These are phyloP conservation scores for Cranoglanis bouderius DNA, from an alignment of 2,113 vertebrate species.

Conservation along the genomic window DNA sequence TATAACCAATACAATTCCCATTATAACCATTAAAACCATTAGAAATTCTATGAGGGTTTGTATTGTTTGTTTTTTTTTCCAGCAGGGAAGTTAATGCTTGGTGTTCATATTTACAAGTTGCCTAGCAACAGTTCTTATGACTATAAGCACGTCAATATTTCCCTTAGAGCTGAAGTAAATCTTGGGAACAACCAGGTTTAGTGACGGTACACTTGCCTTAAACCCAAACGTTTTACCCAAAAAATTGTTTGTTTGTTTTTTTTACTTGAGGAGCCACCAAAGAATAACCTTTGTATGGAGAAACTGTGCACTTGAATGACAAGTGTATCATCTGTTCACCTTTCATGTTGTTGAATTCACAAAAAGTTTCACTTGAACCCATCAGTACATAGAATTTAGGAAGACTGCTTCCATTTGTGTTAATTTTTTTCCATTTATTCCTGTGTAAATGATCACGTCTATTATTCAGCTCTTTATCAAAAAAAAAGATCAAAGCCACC, in stretches of 20 bases:
- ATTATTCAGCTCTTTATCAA: constrained; percentile 23
- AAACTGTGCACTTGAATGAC: not conserved
- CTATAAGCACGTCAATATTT: not conserved
- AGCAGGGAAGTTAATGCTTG: not conserved
- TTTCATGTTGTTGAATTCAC: not conserved
- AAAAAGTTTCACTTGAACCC: not conserved
- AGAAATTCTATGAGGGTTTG: no score
- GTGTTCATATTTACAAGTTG: not conserved
- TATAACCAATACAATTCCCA: no score
- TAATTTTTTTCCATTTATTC: constrained; percentile 16
- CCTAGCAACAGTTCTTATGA: not conserved
- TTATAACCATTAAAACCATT: no score
- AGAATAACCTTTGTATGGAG: not conserved
- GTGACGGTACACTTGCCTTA: not conserved
- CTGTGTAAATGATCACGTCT: constrained; percentile 21
- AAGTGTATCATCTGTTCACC: not conserved
- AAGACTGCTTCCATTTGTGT: not conserved
- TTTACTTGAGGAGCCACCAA: not conserved
- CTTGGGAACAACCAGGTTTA: not conserved
- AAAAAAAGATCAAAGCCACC: constrained; percentile 15
- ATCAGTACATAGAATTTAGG: not conserved
- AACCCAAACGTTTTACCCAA: not conserved
- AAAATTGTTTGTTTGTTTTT: not conserved
- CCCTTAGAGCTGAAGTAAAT: not conserved
- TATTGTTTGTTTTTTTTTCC: no score